Conservation (phyloP, 2,888 invertebrate species). For the Allygus modestus region DNA sequence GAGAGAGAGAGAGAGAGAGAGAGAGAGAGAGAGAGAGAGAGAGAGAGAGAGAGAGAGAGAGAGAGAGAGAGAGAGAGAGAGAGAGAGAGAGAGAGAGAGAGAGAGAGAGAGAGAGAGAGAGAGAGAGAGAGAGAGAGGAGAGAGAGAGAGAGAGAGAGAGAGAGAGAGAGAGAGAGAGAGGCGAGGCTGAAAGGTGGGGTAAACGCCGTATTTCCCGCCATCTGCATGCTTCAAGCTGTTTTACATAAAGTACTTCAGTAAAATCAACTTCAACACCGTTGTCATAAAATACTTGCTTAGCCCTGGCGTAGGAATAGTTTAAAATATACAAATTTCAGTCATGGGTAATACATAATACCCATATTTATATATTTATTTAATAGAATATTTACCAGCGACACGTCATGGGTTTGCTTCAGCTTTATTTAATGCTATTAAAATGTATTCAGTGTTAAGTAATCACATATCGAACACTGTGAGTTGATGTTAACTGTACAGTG, state of each 20-base stretch:
- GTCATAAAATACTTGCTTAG: background rate
- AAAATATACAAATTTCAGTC: no score
- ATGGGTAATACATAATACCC: no score
- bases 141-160: conserved; percentile 30
- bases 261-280: background rate
- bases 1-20: conserved; percentile 12
- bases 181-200: background rate
- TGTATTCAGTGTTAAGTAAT: no score
- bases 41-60: conserved; percentile 50
- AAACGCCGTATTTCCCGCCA: background rate
- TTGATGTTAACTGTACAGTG: no score
- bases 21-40: conserved; percentile 48
- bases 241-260: background rate
- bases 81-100: conserved; percentile 44
- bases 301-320: no score
- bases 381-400: no score
- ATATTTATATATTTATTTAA: no score
- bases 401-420: no score
- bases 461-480: no score
- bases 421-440: no score
- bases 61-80: background rate
- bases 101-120: conserved; percentile 38
- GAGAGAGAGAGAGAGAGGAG: background rate
- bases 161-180: conserved; percentile 34
- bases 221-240: background rate